These are phyloP conservation scores for Sycophila texana DNA, from an alignment of 2,888 invertebrate species.

Conservation along the genomic window DNA sequence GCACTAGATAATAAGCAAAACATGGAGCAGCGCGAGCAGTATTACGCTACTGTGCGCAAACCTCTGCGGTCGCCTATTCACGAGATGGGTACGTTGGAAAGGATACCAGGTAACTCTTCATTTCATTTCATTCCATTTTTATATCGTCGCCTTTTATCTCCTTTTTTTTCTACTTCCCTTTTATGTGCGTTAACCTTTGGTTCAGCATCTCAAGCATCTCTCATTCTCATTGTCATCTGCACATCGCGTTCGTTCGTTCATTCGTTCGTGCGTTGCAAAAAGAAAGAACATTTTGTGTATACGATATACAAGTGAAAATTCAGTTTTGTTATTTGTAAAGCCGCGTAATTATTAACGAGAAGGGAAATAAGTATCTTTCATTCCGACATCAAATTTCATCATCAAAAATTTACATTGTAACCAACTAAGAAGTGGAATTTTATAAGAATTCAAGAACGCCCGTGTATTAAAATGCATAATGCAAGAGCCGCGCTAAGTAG, in stretches of 20 bases:
- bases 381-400: too few relatives aligned
- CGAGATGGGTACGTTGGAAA: constrained; percentile 76
- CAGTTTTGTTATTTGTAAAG: neutral
- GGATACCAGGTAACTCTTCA: constrained; percentile 71
- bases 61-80: constrained; percentile 75
- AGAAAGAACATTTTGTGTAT: too few relatives aligned
- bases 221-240: neutral
- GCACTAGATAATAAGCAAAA: constrained; percentile 75
- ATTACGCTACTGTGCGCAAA: constrained; percentile 73
- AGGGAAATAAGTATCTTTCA: neutral
- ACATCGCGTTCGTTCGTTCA: too few relatives aligned
- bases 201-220: neutral
- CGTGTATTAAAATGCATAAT: too few relatives aligned
- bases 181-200: constrained; percentile 15
- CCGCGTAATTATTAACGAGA: neutral
- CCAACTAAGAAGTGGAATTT: too few relatives aligned
- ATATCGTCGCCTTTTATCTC: neutral
- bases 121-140: constrained; percentile 45
- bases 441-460: too few relatives aligned
- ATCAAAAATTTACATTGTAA: too few relatives aligned
- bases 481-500: too few relatives aligned
- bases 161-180: too few relatives aligned
- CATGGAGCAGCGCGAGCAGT: constrained; percentile 74
- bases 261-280: too few relatives aligned
- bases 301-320: too few relatives aligned